Base-by-base conservation (phyloP, 2,113 vertebrate genomes). In the Lanius ludovicianus region DNA sequence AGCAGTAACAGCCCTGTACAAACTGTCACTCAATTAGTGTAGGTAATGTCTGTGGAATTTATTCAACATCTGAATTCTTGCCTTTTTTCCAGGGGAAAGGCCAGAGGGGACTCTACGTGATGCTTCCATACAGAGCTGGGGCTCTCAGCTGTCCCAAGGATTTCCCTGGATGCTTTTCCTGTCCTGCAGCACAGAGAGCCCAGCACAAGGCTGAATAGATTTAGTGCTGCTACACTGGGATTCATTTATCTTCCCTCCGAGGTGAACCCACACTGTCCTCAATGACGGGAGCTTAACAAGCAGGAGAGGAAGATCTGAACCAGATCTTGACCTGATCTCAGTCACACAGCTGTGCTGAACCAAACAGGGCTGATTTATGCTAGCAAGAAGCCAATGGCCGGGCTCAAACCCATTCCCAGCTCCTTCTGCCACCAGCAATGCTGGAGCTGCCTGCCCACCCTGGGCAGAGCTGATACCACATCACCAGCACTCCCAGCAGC, bases 251-350 rank as follows among this genome's bases (percentile, higher is more conserved):
- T 94, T 62, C 19, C 37, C 81, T 85, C 67, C 4, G 52, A 95
- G 91, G 59, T 87, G 84, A 89, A 7, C 65, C 0, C 3, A 57
- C 70, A 39, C 30, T 15, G 4, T 46, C 79, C 67, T 93, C 65
- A 79, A 91, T 93, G 84, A 93, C 78, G 3, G 65, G 23, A 91
- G 70, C 74, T 89, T 64, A 90, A 79, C 80, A 84, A 87, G 91
- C 69, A 49, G 23, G 47, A 73, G 14, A 50, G 81, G 65, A 53
- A 67, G 84, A 87, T 41, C 77, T 91, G 94, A 95, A 87, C 31
- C 74, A 79, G 84, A 73, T 91, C 87, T 47, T 76, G 89, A 91
- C 81, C 91, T 46, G 59, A 25, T 65, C 81, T 94, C 46, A 89
- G 28, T 79, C 91, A 69, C 1, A 0, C 25, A 60, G 68, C 73